Base-by-base conservation (phyloP, 2,888 invertebrate species). In the Trichogramma dendrolimi region DNA sequence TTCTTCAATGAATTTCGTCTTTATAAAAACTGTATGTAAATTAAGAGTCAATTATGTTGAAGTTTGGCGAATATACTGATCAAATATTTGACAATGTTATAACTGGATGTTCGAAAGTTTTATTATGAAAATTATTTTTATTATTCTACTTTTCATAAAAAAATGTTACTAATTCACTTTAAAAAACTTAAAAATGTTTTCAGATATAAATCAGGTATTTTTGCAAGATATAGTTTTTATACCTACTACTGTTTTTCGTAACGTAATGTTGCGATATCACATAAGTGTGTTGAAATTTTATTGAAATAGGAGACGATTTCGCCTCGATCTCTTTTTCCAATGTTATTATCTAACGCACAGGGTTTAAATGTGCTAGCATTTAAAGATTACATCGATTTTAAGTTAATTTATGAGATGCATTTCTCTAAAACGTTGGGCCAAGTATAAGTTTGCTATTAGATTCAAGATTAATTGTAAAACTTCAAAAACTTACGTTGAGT, bases 191-290 rank as follows among this genome's bases (percentile, higher is more conserved):
- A 43, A 39, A 60, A 51, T 8, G 46, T 49, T 59, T 53, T 62
- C 43, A 47, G 58, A 62, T 38, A 46, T n/a, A 41, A 8, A 56
- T 48, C 44, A 42, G 43, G 38, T 65, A 65, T 65, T 65, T 65
- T 65, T 61, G 52, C 60, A 62, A 40, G 42, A 27, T 27, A 5
- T 61, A 61, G 46, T 56, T 65, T 65, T 65, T 61, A 63, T 65
- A 63, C 58, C 52, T 38, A 49, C 14, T 60, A 58, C 54, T 27
- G 27, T 27, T 27, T 27, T 27, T 27, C 27, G 27, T 27, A 27
- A 27, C 27, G 3, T 27, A 27, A 27, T 27, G 27, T 27, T 27
- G 27, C 27, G 27, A 27, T 27, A 27, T 27, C 27, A 27, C 27
- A 50, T 44, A 42, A 46, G 42, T 42, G 54, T 8, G 54, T 40